Evolutionary conservation across 1,140 invertebrate species (phyloP).

Genomic region (Drosophila pruinosa): DNA sequence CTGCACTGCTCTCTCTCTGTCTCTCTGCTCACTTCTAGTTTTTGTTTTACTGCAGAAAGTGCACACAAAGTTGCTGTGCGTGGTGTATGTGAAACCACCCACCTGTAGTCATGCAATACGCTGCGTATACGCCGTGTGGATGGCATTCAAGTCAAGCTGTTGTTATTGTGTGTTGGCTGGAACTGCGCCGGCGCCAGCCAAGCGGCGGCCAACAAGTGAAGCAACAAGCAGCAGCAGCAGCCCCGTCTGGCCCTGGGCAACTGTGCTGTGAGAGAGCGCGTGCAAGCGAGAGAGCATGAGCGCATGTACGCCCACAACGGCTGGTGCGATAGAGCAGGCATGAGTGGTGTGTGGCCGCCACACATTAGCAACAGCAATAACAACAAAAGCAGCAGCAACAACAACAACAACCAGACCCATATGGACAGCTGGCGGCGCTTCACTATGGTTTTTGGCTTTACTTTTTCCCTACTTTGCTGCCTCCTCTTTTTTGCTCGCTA

Average conservation of each 20-base stretch:
- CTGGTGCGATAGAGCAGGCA: constrained; percentile 35
- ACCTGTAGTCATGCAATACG: constrained; percentile 63
- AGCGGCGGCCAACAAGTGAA: constrained; percentile 66
- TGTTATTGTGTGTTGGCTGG: constrained; percentile 45
- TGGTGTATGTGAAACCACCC: constrained; percentile 30
- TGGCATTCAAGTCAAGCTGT: constrained; percentile 34
- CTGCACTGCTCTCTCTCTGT: neutral
- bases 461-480: constrained; percentile 1
- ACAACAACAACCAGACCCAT: constrained; percentile 43
- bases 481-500: constrained; percentile 38
- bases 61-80: neutral
- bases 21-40: neutral
- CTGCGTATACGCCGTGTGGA: constrained; percentile 45
- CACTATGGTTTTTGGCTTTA: constrained; percentile 17
- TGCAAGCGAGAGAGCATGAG: constrained; percentile 5
- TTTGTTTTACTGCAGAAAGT: neutral
- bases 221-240: constrained; percentile 59
- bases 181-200: constrained; percentile 54
- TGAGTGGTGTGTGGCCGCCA: constrained; percentile 29
- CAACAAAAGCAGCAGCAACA: neutral
- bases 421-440: constrained; percentile 60
- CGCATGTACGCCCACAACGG: neutral
- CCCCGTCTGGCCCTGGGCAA: constrained; percentile 38
- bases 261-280: constrained; percentile 16
- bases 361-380: constrained; percentile 36